These are phyloP conservation scores for Gandaritis pyraliata DNA, from an alignment of 2,888 invertebrate species.

Conservation along the genomic window DNA sequence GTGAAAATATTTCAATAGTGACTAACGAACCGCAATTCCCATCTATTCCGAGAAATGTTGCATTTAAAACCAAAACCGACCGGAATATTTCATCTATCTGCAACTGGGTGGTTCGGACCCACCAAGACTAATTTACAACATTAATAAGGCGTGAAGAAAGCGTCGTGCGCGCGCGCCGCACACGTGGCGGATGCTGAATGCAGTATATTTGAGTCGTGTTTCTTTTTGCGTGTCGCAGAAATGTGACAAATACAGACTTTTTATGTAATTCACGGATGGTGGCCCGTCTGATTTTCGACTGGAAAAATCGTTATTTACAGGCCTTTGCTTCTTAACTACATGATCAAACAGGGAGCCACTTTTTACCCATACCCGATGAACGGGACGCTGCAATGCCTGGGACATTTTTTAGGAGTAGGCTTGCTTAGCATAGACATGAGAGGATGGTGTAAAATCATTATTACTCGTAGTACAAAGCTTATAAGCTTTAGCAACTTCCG, in stretches of 20 bases:
- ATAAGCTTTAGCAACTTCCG: no score
- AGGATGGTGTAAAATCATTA: no score
- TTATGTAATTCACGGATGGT: constrained; percentile 13
- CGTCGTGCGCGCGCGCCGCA: constrained; percentile 58
- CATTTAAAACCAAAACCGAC: constrained; percentile 8
- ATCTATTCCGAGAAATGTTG: constrained; percentile 4
- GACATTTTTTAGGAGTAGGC: no score
- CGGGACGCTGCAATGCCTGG: no score
- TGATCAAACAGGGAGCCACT: no score
- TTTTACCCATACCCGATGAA: no score
- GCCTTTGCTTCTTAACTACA: no score
- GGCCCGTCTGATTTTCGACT: neutral
- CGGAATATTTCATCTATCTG: constrained; percentile 33
- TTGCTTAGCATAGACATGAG: no score
- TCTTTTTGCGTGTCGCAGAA: constrained; percentile 39
- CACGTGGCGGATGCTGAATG: constrained; percentile 60
- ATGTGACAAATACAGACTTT: constrained; percentile 16
- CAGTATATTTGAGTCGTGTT: constrained; percentile 55
- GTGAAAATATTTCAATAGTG: neutral
- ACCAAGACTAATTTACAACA: constrained; percentile 68
- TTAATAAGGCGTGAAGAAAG: constrained; percentile 77
- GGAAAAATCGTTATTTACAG: no score
- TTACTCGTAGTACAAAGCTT: no score
- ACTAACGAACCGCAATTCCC: neutral
- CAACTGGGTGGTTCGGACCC: constrained; percentile 57